A percentile compares a stretch with the other conserved stretches of the same genome.
Conservation (phyloP, 2,797 vertebrate species). For the Falco novaeseelandiae region DNA sequence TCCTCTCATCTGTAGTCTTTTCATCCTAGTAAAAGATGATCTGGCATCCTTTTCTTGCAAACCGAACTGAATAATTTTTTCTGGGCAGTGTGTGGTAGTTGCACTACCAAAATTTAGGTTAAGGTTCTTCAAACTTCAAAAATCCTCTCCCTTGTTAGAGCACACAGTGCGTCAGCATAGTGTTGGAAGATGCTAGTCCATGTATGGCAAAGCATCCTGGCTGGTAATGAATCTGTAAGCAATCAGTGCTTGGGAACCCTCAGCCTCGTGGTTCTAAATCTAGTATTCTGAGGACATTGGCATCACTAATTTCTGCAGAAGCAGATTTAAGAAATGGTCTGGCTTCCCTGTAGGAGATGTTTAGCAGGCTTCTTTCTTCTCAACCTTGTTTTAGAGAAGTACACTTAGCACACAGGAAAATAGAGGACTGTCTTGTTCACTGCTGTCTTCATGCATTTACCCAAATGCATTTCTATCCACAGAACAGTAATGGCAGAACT, state of each 20-base stretch:
- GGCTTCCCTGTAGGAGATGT: neutral
- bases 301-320: neutral
- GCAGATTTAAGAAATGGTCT: neutral
- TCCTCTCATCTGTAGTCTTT: neutral
- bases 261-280: neutral
- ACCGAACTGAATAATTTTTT: neutral
- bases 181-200: rapidly evolving
- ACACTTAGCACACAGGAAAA: neutral
- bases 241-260: neutral
- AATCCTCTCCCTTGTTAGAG: neutral
- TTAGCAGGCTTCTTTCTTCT: neutral
- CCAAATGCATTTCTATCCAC: neutral
- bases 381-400: neutral
- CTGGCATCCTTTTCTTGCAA: neutral
- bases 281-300: neutral
- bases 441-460: neutral
- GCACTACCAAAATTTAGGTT: neutral
- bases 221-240: neutral
- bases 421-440: neutral
- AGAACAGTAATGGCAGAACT: neutral
- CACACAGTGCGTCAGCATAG: neutral
- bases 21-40: neutral
- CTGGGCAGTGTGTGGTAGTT: neutral
- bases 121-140: neutral
- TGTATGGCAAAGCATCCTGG: neutral